These are phyloP conservation scores for Schizotus pectinicornis DNA, from an alignment of 2,888 invertebrate genomes.

Conservation along the genomic window DNA sequence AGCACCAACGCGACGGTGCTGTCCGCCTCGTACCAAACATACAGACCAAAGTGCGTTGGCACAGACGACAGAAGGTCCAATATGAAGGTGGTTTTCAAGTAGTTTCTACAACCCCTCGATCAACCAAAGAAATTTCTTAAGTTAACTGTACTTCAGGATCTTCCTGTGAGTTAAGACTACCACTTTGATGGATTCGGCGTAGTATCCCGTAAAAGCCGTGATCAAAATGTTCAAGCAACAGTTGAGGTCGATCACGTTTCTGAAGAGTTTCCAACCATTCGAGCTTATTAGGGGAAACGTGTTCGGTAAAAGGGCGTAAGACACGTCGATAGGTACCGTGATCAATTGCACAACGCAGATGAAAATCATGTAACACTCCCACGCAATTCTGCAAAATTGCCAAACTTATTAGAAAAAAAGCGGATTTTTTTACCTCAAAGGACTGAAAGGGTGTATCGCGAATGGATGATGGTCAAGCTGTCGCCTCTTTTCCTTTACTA, in stretches of 20 bases:
- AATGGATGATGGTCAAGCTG: slow-evolving; percentile 41
- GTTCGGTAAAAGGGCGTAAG: slow-evolving; percentile 3
- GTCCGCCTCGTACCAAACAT: neutral
- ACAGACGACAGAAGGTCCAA: slow-evolving; percentile 52
- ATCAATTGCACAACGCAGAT: slow-evolving; percentile 39
- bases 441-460: slow-evolving; percentile 47
- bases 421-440: slow-evolving; percentile 43
- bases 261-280: slow-evolving; percentile 1
- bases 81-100: slow-evolving; percentile 48
- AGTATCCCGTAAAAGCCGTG: slow-evolving; percentile 45
- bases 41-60: slow-evolving; percentile 31
- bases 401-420: neutral
- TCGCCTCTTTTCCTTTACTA: slow-evolving; percentile 44
- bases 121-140: neutral
- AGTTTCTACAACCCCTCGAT: slow-evolving; percentile 45
- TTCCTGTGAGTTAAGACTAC: slow-evolving; percentile 40
- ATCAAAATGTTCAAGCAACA: slow-evolving; percentile 34
- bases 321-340: slow-evolving; percentile 38
- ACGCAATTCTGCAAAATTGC: slow-evolving; percentile 38
- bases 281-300: slow-evolving; percentile 10
- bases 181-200: slow-evolving; percentile 46
- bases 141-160: slow-evolving; percentile 37
- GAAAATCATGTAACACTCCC: slow-evolving; percentile 40
- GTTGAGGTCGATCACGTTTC: slow-evolving; percentile 19
- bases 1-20: slow-evolving; percentile 11